Evolutionary conservation across 2,888 invertebrate species (phyloP).

Genomic region (Nipponacmea schrenckii): DNA sequence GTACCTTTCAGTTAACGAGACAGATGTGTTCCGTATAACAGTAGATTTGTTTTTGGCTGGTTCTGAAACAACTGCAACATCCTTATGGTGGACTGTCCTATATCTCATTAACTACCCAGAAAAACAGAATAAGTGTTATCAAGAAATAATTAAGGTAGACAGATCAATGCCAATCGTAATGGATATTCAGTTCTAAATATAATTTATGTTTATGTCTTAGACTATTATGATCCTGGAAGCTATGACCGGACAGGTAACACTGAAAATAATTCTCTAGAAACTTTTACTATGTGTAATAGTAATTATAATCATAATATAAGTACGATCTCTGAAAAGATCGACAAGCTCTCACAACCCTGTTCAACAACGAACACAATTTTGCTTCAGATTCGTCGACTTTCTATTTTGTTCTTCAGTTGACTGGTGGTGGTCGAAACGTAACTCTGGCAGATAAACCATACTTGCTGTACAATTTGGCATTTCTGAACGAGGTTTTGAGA

Average conservation of each 20-base stretch:
- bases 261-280: too few relatives aligned
- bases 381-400: too few relatives aligned
- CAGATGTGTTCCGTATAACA: slow-evolving; percentile 20
- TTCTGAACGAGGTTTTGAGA: slow-evolving; percentile 24
- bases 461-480: slow-evolving; percentile 20
- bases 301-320: too few relatives aligned
- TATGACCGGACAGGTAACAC: too few relatives aligned
- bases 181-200: too few relatives aligned
- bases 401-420: slow-evolving; percentile 14
- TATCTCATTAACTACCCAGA: slow-evolving; percentile 26
- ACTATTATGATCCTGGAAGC: too few relatives aligned
- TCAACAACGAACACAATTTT: too few relatives aligned
- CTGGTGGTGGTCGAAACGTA: slow-evolving; percentile 21
- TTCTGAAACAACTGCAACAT: slow-evolving; percentile 24
- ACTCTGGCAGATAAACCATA: slow-evolving; percentile 14
- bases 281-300: too few relatives aligned
- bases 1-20: slow-evolving; percentile 8
- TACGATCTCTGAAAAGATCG: too few relatives aligned
- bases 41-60: slow-evolving; percentile 29
- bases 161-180: not conserved
- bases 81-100: slow-evolving; percentile 23
- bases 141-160: slow-evolving; percentile 22
- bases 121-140: slow-evolving; percentile 23
- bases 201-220: too few relatives aligned
- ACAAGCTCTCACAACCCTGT: too few relatives aligned